Evolutionary conservation across 2,113 vertebrate genomes (phyloP), one percentile per base, ranked within the genome.

Genomic region (Clinocottus analis): DNA sequence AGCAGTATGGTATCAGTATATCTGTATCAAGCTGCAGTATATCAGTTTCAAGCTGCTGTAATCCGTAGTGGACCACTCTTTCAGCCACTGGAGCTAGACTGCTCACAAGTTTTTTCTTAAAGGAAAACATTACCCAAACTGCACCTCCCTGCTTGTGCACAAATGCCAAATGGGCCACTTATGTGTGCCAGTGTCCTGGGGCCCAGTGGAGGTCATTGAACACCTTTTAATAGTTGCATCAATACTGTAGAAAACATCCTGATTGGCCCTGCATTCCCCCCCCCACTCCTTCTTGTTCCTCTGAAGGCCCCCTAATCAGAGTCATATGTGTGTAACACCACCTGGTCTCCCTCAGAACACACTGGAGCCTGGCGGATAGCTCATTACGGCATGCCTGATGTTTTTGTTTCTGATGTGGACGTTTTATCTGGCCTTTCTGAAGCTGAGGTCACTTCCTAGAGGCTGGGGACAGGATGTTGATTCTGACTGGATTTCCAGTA

Each of bases 371-470:
- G 85, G 90, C 23, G 85, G 75, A 78, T 47, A 77, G 80, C 91
- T 93, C 90, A 92, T 93, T 93, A 90, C 49, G 4, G 65, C 72
- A 19, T 29, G 78, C 75, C 80, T 29, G 69, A 23, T 93, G 87
- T 92, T 91, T 91, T 87, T 83, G 73, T 91, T 90, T 85, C 89
- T 92, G 89, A 84, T 90, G 87, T 87, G 76, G 82, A 88, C 85
- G 84, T 90, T 92, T 91, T 88, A 93, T 93, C 87, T 90, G 87
- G 89, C 88, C 87, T 86, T 80, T 90, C 78, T 87, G 82, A 79
- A 85, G 80, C 87, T 92, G 91, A 94, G 93, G 93, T 92, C 93
- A 93, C 89, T 92, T 93, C 91, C 92, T 90, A 80, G 88, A 90
- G 91, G 85, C 89, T 75, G n/a, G 75, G 79, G 77, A 83, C 88